Base-by-base conservation (phyloP, 2,888 invertebrate genomes). In the Pandemis corylana region DNA sequence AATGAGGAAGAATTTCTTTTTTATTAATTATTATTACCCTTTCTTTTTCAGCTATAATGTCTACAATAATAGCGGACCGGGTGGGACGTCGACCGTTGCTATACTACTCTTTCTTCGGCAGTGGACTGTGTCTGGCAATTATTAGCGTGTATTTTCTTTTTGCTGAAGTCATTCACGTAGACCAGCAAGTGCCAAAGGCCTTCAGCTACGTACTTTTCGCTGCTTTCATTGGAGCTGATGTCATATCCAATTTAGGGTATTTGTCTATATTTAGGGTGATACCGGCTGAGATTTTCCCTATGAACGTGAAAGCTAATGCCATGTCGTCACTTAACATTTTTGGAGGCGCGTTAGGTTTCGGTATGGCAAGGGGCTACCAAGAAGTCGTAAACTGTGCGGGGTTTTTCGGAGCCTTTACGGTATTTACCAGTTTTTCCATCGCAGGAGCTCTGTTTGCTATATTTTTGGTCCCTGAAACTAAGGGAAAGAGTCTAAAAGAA, bases 391-490 rank as follows among this genome's bases (percentile, higher is more conserved):
- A 95, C 68, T 72, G 78, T 0, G 85, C 85, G 0, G 95, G 95
- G 0, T 85, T 95, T 36, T 90, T 91, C 69, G 89, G 93, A 5
- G 92, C 94, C 0, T 95, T 95, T 76, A 90, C 89, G 78, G 86
- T 94, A 75, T 95, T 94, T 76, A 89, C 94, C 0, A 59, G 81
- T 0, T 85, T 91, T 2, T 91, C 95, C 2, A 84, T 94, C n/a
- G 66, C 87, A 15, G 95, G 95, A 0, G 89, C 94, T 0, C 67
- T 91, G 9, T 95, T 95, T 77, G 92, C 95, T 5, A 81, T 87
- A 28, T 83, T 92, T n/a, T 75, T 89, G 68, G 94, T 95, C 0
- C 95, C 95, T 2, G 96, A 96, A 85, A 95, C 95, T 0, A 95
- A 93, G 78, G 95, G 95, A 0, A 95, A 95, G 78, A 95, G 95